Evolutionary conservation across 1,140 invertebrate genomes (phyloP).

Genomic region (Philopotamus ludificatus): DNA sequence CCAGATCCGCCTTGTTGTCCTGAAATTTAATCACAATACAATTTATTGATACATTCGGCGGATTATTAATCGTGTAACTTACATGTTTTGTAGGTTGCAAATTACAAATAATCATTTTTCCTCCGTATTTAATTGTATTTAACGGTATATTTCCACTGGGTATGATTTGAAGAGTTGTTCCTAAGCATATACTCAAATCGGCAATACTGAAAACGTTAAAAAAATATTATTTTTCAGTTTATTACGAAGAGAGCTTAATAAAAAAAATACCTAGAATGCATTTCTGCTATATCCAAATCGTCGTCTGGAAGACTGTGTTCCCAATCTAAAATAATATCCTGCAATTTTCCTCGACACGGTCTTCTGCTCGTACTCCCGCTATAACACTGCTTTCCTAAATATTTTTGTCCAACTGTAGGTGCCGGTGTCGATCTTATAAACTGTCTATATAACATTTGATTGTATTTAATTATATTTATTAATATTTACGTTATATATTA

Average conservation of each 20-base stretch:
- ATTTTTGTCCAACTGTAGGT: constrained; percentile 89
- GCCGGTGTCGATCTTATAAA: constrained; percentile 79
- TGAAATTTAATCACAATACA: constrained; percentile 51
- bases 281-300: constrained; percentile 82
- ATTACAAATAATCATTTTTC: constrained; percentile 93
- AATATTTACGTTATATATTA: constrained; percentile 47
- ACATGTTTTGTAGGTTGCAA: constrained; percentile 96
- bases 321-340: constrained; percentile 98
- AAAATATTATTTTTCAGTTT: constrained; percentile 11
- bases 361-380: constrained; percentile 61
- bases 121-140: constrained; percentile 81
- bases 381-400: constrained; percentile 74
- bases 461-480: constrained; percentile 23
- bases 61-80: constrained; percentile 45
- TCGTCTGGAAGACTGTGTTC: constrained; percentile 90
- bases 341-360: constrained; percentile 79
- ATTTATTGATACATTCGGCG: constrained; percentile 23
- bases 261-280: constrained; percentile 75
- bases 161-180: constrained; percentile 95
- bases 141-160: constrained; percentile 94
- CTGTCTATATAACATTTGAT: constrained; percentile 59
- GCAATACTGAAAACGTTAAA: constrained; percentile 65
- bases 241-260: constrained; percentile 15
- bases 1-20: constrained; percentile 89
- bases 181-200: constrained; percentile 90